These are phyloP conservation scores for Torymus texanus DNA, from an alignment of 2,888 invertebrate genomes.

Conservation along the genomic window DNA sequence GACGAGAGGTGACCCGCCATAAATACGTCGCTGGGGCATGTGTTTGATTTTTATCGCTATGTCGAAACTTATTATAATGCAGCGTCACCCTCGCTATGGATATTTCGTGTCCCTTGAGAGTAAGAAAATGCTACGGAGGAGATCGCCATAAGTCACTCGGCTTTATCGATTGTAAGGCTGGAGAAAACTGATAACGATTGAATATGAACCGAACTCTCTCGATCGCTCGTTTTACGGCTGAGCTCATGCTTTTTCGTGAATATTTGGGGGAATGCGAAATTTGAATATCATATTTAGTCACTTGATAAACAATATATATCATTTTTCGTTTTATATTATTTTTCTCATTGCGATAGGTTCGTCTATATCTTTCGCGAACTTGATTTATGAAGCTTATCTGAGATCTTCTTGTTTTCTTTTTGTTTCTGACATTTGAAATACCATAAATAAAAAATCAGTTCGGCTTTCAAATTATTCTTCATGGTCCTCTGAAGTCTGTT, in stretches of 20 bases:
- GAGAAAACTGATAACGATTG: constrained; percentile 7
- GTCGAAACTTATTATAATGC: constrained; percentile 50
- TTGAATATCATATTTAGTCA: constrained; percentile 8
- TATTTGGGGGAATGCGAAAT: background rate
- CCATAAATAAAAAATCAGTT: no score
- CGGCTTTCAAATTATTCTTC: no score
- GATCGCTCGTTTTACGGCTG: no score
- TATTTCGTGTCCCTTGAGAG: background rate
- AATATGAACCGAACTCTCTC: no score
- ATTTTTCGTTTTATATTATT: no score
- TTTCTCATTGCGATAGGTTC: no score
- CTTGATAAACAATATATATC: background rate
- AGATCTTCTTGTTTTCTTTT: no score
- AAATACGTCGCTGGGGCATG: constrained; percentile 21
- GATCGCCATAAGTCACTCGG: constrained; percentile 21
- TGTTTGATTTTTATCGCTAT: constrained; percentile 47
- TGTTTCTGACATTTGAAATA: no score
- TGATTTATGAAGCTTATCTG: no score
- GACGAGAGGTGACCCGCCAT: constrained; percentile 1
- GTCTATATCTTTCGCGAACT: no score
- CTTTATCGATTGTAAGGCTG: constrained; percentile 8
- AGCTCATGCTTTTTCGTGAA: constrained; percentile 8
- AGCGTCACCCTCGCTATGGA: background rate
- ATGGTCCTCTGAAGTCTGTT: no score
- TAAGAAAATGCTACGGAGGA: background rate